phyloP scores from a whole-genome alignment of 2,113 vertebrate genomes.

The Sylvilagus bachmani region DNA sequence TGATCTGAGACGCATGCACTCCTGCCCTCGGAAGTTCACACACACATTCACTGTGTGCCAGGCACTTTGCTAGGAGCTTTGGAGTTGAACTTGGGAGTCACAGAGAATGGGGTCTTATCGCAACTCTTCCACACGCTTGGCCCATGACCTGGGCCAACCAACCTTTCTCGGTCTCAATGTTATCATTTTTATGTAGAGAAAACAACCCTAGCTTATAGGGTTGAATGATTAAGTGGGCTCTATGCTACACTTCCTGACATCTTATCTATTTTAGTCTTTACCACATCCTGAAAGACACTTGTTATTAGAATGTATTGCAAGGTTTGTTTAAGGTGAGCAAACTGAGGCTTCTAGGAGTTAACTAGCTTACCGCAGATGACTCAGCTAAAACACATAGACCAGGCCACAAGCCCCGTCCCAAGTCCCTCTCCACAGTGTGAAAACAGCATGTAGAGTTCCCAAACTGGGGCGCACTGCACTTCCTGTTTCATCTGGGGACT shows the following conservation, averaged over 20 bases:
- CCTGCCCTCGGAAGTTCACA: not conserved
- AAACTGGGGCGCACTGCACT: not conserved
- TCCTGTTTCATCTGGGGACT: not conserved
- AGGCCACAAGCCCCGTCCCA: not conserved
- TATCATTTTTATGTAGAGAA: not conserved
- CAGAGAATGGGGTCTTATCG: not conserved
- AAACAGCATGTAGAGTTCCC: not conserved
- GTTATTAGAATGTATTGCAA: not conserved
- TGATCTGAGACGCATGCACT: not conserved
- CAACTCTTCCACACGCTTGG: not conserved
- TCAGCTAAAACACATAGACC: not conserved
- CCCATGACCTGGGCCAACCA: not conserved
- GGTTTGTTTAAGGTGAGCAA: not conserved
- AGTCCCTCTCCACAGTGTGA: not conserved
- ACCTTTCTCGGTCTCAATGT: not conserved
- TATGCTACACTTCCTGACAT: not conserved
- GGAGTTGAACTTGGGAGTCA: not conserved
- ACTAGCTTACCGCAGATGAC: not conserved
- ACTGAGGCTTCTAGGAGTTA: not conserved
- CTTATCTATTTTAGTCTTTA: not conserved
- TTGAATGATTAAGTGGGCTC: not conserved
- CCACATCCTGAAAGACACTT: not conserved
- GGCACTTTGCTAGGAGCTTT: not conserved
- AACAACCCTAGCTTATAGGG: rapidly evolving
- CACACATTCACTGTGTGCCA: not conserved